Evolutionary conservation across 1,140 invertebrate genomes (phyloP).

Genomic region (Chelonus insularis): DNA sequence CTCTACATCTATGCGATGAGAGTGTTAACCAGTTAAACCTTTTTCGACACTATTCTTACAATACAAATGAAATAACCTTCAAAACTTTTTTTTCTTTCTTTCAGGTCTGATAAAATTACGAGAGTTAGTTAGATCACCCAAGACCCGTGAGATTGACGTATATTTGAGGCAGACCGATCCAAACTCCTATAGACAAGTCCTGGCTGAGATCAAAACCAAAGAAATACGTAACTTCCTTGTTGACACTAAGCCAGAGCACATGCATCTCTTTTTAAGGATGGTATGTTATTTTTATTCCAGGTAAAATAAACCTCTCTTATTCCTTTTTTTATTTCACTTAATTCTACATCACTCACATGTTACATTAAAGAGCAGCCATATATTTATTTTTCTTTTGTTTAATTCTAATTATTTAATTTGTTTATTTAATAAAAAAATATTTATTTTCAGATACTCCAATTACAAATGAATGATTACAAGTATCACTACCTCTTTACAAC

Average conservation of each 20-base stretch:
- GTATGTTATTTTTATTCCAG: constrained; percentile 49
- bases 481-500: constrained; percentile 73
- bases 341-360: no score
- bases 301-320: no score
- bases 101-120: constrained; percentile 66
- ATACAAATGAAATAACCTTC: neutral
- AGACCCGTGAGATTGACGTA: constrained; percentile 60
- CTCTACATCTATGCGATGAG: constrained; percentile 2
- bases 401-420: no score
- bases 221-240: constrained; percentile 67
- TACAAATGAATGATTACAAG: constrained; percentile 73
- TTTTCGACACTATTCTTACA: neutral
- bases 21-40: constrained; percentile 25
- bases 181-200: constrained; percentile 62
- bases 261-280: constrained; percentile 65
- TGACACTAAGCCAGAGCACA: constrained; percentile 64
- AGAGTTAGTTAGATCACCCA: constrained; percentile 57
- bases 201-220: constrained; percentile 65
- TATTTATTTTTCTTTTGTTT: no score
- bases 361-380: no score
- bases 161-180: constrained; percentile 64
- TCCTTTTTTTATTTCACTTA: no score
- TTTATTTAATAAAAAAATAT: neutral
- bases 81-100: constrained; percentile 28
- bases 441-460: constrained; percentile 63